Evolutionary conservation across 2,888 invertebrate genomes (phyloP).

Genomic region (Drosophila monieri): DNA sequence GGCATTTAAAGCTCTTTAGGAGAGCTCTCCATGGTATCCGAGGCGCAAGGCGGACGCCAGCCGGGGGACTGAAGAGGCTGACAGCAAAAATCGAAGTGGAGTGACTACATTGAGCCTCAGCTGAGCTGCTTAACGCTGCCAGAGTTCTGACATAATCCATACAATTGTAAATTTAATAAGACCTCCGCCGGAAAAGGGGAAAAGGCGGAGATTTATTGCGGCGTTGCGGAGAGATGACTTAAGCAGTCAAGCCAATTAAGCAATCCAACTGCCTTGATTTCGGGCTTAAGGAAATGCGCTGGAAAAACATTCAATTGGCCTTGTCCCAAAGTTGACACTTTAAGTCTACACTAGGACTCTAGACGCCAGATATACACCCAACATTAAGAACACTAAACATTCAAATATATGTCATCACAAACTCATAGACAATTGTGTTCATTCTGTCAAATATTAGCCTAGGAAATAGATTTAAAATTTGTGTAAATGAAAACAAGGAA

Average conservation of each 20-base stretch:
- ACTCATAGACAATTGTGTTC: neutral
- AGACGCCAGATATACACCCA: too few species aligned
- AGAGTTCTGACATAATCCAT: slow-evolving; percentile 76
- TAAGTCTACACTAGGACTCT: slow-evolving; percentile 21
- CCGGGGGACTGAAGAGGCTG: slow-evolving; percentile 38
- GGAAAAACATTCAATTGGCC: slow-evolving; percentile 52
- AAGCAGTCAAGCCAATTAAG: slow-evolving; percentile 67
- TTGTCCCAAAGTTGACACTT: slow-evolving; percentile 9
- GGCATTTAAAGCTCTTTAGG: slow-evolving; percentile 77
- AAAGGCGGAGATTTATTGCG: slow-evolving; percentile 24
- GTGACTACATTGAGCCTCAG: slow-evolving; percentile 73
- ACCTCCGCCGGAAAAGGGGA: slow-evolving; percentile 34
- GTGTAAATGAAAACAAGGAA: neutral
- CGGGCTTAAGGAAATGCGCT: slow-evolving; percentile 14
- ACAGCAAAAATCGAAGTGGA: slow-evolving; percentile 75
- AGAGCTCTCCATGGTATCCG: slow-evolving; percentile 48
- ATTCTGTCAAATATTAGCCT: slow-evolving; percentile 1
- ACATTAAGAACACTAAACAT: neutral
- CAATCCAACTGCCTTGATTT: slow-evolving; percentile 18
- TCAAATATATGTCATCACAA: neutral
- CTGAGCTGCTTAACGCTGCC: slow-evolving; percentile 75
- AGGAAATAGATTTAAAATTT: neutral
- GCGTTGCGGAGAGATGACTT: slow-evolving; percentile 16
- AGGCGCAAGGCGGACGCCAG: neutral
- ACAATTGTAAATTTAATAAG: slow-evolving; percentile 78